phyloP scores from a whole-genome alignment of 2,113 vertebrate genomes.

The Nanger granti region DNA sequence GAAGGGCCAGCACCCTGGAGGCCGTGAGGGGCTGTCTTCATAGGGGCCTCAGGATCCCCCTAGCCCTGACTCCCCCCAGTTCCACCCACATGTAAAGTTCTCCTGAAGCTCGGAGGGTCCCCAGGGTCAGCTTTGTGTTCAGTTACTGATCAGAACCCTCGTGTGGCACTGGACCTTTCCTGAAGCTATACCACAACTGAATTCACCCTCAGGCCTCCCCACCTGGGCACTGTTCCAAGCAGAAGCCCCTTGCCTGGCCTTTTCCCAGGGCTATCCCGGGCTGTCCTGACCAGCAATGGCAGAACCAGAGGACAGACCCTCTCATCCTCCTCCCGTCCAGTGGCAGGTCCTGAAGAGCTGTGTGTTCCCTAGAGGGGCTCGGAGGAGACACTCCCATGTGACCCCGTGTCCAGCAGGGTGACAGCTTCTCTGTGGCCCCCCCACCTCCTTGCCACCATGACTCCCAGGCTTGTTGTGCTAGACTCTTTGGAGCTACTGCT shows the following conservation, averaged over 20 bases:
- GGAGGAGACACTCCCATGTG: neutral
- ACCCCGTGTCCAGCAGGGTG: neutral
- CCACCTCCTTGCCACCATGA: neutral
- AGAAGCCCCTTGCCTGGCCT: neutral
- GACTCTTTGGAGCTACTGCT: neutral
- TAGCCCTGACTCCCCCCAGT: accelerated
- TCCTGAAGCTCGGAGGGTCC: neutral
- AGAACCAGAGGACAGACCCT: no score
- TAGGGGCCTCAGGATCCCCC: neutral
- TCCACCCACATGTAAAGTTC: neutral
- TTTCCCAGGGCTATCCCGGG: neutral
- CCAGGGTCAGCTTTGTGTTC: neutral
- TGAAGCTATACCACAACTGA: accelerated
- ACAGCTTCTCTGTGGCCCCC: neutral
- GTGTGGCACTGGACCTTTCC: neutral
- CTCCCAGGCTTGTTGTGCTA: neutral
- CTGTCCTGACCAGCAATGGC: neutral
- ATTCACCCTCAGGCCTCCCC: neutral
- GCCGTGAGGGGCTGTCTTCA: neutral
- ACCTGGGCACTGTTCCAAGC: no score
- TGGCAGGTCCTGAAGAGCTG: neutral
- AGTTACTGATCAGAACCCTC: neutral
- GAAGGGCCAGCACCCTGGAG: neutral
- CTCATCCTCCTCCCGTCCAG: neutral
- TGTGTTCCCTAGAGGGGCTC: neutral